Evolutionary conservation across 1,140 invertebrate species (phyloP).

Genomic region (Pachypeltis micranthus): DNA sequence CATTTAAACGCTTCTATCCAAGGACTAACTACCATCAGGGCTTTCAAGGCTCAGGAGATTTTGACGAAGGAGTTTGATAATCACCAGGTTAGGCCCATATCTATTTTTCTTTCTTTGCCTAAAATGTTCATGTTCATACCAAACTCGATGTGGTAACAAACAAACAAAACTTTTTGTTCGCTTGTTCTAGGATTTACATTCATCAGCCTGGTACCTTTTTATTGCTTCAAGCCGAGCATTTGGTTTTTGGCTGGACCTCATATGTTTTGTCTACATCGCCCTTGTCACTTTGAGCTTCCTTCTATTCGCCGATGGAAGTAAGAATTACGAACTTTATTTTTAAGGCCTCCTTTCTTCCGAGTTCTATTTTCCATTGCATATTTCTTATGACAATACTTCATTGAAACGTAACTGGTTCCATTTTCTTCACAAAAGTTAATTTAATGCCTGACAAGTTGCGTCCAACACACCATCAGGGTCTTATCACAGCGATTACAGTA

Average conservation of each 20-base stretch:
- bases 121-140: no score
- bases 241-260: conserved; percentile 65
- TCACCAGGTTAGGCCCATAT: conserved; percentile 43
- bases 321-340: not conserved
- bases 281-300: conserved; percentile 62
- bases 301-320: conserved; percentile 32
- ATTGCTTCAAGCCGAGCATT: conserved; percentile 70
- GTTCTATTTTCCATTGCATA: not conserved
- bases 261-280: conserved; percentile 58
- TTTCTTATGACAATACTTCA: conserved; percentile 19
- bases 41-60: conserved; percentile 64
- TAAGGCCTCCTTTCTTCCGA: not conserved
- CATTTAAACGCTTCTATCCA: conserved; percentile 79
- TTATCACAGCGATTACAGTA: no score
- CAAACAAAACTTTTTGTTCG: no score
- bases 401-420: no score
- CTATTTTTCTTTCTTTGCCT: not conserved
- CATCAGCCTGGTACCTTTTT: conserved; percentile 58
- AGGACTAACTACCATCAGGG: conserved; percentile 79
- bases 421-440: no score
- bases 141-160: no score
- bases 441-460: no score
- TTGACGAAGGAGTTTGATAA: conserved; percentile 71
- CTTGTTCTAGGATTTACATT: conserved; percentile 43
- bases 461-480: no score